Base-by-base conservation (phyloP, 2,113 vertebrate species). In the Bufo gargarizans region DNA sequence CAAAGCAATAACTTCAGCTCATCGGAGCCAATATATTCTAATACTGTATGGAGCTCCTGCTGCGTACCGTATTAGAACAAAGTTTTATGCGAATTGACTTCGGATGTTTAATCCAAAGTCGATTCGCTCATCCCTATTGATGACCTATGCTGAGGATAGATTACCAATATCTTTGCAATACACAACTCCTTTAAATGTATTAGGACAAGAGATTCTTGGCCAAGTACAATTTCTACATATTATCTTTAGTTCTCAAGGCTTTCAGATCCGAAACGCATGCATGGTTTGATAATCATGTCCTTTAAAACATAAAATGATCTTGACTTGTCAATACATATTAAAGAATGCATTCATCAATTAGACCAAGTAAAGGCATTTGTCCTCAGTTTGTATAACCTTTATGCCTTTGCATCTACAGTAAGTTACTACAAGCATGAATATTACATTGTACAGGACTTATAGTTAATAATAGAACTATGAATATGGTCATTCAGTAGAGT, bases 271-370 rank as follows among this genome's bases (percentile, higher is more conserved):
- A 72, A 53, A 53, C 55, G 33, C 47, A n/a, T 43, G n/a, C 61
- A 33, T 33, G 7, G 22, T 71, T 47, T 20, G 65, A 9, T 33
- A 83, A 14, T 22, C 3, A 59, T 77, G 7, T 12, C 50, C 72
- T 76, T 61, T 86, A 33, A 22, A 20, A 63, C 43, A 61, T 76
- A 19, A 77, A 86, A 58, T 63, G 71, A 49, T 86, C 72, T 58
- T 63, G 72, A 86, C 55, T 58, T 85, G 71, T 86, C 74, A 63
- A 65, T 86, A 77, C 22, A 50, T 63, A 86, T 77, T 77, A 77
- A 56, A 77, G 55, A 43, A 63, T 77, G 58, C 43, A 65, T 77
- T n/a, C 13, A 86, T 86, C 84, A 77, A 65, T 77, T 86, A 86
- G 45, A 49, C 58, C 61, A 17, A 77, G 56, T n/a, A 49, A 63